Evolutionary conservation across 2,888 invertebrate species (phyloP), one percentile per base, ranked within the genome.

Genomic region (Clepsis dumicolana): DNA sequence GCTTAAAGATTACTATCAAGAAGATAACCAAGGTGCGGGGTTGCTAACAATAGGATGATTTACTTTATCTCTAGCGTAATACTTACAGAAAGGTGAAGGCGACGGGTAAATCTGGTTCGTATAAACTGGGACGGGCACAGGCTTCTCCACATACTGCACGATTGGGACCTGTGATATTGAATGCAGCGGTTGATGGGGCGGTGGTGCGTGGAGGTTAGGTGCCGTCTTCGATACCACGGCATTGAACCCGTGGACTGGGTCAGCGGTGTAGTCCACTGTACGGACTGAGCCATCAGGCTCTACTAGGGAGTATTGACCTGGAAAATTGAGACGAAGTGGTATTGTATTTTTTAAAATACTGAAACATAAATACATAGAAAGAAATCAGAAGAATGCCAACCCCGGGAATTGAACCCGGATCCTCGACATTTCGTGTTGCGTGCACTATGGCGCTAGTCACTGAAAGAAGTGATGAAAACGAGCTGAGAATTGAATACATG

Each of bases 241-340:
- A 72, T 94, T 94, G 81, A 94, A 94, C 8, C 95, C 95, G 71
- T 94, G 90, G 2, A 95, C 84, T 0, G 94, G 83, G 71, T 95
- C 95, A 0, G 95, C 95, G 21, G 94, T 94, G 80, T 95, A 95
- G 81, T 94, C 94, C 14, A 94, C 94, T 1, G 94, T 94, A 2
- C 94, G 86, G 1, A 94, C 85, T 2, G 94, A 94, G 44, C 94
- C 94, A 59, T 94, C 94, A 0, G 94, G 94, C 71, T 94, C 94
- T 8, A 94, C 93, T 24, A 94, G 75, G 0, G 94, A 94, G 71
- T 94, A 94, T 81, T 94, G 94, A 16, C 94, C 94, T 93, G 87
- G 2, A 90, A 87, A 21, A 12, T 18, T 8, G 8, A 5, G 1
- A 18, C 8, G 41, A 16, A 18, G 4, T 29, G 29, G 29, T 29